These are phyloP conservation scores for Gryllus longicercus DNA, from an alignment of 2,888 invertebrate genomes.

Conservation along the genomic window DNA sequence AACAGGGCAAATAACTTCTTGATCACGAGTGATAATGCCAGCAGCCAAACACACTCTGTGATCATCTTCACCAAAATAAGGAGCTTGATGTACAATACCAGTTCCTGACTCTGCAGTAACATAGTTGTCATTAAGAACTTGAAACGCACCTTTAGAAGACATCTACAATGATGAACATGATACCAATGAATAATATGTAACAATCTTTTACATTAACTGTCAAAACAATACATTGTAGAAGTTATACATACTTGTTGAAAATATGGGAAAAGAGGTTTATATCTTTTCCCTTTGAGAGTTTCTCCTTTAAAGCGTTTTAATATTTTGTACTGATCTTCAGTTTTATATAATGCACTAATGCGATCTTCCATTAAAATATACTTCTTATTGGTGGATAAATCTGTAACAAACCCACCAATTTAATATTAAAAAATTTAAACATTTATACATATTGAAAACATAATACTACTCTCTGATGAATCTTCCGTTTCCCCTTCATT, in stretches of 20 bases:
- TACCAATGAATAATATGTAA: neutral
- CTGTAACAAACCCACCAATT: slow-evolving; percentile 40
- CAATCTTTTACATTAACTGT: neutral
- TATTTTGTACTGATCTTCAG: slow-evolving; percentile 71
- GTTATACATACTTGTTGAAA: slow-evolving; percentile 58
- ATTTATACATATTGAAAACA: too few species aligned
- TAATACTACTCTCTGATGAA: too few species aligned
- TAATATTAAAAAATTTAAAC: too few species aligned
- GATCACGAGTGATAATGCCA: slow-evolving; percentile 83
- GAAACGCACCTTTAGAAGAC: slow-evolving; percentile 63
- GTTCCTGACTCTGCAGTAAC: slow-evolving; percentile 97
- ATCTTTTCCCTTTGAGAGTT: slow-evolving; percentile 71
- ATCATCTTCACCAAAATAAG: slow-evolving; percentile 99
- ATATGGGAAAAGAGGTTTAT: slow-evolving; percentile 88
- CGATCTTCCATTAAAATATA: slow-evolving; percentile 86
- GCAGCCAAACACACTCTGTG: slow-evolving; percentile 64
- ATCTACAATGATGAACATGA: slow-evolving; percentile 19
- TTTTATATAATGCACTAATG: slow-evolving; percentile 73
- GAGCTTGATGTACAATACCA: slow-evolving; percentile 96
- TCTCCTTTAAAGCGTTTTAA: slow-evolving; percentile 76
- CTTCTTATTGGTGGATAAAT: slow-evolving; percentile 53
- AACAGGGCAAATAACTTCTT: slow-evolving; percentile 87
- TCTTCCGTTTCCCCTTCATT: too few species aligned
- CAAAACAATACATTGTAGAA: neutral
- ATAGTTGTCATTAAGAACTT: slow-evolving; percentile 82